Conservation (phyloP, 1,140 invertebrate species). For the Drosophila athabasca region DNA sequence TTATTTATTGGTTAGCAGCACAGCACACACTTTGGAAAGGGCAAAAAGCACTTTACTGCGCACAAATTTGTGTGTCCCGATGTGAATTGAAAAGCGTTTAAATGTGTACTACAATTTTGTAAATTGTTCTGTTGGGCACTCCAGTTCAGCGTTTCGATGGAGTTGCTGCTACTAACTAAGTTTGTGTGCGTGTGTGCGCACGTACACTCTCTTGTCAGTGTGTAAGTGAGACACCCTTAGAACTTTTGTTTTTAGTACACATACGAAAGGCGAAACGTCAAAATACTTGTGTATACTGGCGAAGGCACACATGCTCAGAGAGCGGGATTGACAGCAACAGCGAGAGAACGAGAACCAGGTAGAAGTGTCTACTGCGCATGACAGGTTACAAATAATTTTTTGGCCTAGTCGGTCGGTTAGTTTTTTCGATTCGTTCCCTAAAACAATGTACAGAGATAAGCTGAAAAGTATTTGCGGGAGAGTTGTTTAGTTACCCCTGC, state of each 20-base stretch:
- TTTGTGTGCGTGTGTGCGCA: slow-evolving; percentile 7
- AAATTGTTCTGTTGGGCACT: slow-evolving; percentile 20
- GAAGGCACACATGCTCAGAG: slow-evolving; percentile 22
- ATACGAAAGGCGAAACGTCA: neutral
- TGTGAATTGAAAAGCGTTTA: slow-evolving; percentile 48
- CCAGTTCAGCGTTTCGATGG: slow-evolving; percentile 9
- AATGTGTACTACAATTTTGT: slow-evolving; percentile 55
- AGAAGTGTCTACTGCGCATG: slow-evolving; percentile 8
- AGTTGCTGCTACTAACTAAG: slow-evolving; percentile 17
- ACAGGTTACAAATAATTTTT: neutral
- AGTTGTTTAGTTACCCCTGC: too few relatives aligned
- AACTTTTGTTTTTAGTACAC: slow-evolving; percentile 46
- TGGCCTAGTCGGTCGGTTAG: neutral
- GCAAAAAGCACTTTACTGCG: neutral
- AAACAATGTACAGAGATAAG: too few relatives aligned
- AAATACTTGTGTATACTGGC: slow-evolving; percentile 48
- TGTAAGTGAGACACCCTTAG: slow-evolving; percentile 26
- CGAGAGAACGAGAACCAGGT: too few relatives aligned
- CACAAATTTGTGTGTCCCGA: slow-evolving; percentile 13
- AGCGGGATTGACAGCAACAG: neutral
- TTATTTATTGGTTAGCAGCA: too few relatives aligned
- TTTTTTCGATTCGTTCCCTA: too few relatives aligned
- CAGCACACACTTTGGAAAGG: neutral
- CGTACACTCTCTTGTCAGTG: slow-evolving; percentile 10
- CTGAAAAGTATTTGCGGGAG: too few relatives aligned